phyloP scores from a whole-genome alignment of 2,113 vertebrate genomes.

The Ctenodactylus gundi region DNA sequence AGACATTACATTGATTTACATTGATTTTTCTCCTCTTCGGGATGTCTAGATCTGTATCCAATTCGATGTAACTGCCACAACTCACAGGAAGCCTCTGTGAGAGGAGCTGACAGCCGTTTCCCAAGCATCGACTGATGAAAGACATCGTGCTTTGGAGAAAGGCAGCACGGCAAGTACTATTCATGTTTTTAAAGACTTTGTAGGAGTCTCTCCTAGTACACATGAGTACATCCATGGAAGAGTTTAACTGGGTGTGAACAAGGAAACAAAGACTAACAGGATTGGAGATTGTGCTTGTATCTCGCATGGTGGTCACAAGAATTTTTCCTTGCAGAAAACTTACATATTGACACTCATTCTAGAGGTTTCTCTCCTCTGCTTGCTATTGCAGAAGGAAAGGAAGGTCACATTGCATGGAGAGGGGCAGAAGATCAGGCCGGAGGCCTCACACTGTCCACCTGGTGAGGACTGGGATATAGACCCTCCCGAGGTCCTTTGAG shows the following conservation, averaged over 20 bases:
- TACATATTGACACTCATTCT: not conserved
- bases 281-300: not conserved
- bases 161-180: not conserved
- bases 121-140: not conserved
- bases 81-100: not conserved
- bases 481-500: not conserved
- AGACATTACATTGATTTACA: constrained; percentile 78
- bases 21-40: constrained; percentile 68
- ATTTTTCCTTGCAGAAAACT: not conserved
- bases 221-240: not conserved
- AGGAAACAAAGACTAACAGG: not conserved
- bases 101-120: not conserved
- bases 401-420: not conserved
- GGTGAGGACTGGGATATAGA: not conserved
- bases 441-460: not conserved
- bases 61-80: constrained; percentile 18
- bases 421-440: no score
- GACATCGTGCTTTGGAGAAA: not conserved
- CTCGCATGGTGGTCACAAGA: not conserved
- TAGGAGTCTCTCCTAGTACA: not conserved
- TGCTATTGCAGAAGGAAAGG: not conserved
- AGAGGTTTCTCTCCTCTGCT: not conserved
- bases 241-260: not conserved
- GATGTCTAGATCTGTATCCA: constrained; percentile 22
- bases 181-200: not conserved